phyloP scores from a whole-genome alignment of 2,113 vertebrate genomes.

The Osmerus eperlanus region DNA sequence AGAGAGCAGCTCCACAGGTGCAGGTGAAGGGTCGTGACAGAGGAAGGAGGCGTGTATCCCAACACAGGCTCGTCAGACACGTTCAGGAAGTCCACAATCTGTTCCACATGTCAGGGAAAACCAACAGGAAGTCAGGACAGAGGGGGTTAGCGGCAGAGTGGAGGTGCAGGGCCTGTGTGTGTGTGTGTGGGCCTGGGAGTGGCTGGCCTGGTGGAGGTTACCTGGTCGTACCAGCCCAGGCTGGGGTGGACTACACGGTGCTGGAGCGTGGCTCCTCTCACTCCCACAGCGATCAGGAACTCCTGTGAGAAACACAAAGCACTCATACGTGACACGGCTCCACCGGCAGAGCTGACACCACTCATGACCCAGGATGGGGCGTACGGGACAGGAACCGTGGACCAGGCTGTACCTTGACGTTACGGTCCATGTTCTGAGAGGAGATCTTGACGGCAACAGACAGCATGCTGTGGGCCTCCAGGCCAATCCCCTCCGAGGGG shows the following conservation, averaged over 20 bases:
- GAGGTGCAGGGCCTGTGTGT: neutral
- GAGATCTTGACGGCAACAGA: constrained; percentile 90
- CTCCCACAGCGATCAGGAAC: constrained; percentile 87
- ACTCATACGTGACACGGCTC: neutral
- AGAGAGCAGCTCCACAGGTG: constrained; percentile 97
- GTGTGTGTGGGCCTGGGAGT: neutral
- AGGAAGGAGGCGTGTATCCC: constrained; percentile 90
- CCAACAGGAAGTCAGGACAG: neutral
- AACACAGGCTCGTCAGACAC: constrained; percentile 94
- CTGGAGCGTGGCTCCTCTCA: constrained; percentile 90
- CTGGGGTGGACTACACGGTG: constrained; percentile 84
- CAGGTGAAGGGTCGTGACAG: constrained; percentile 89
- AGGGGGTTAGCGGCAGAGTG: neutral
- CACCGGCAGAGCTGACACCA: neutral
- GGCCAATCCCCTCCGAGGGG: constrained; percentile 79
- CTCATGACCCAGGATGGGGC: too few relatives aligned
- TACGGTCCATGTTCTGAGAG: constrained; percentile 85
- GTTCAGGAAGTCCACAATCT: constrained; percentile 96
- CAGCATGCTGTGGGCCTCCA: constrained; percentile 87
- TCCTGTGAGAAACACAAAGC: constrained; percentile 70
- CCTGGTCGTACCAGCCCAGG: constrained; percentile 96
- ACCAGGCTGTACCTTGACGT: constrained; percentile 79
- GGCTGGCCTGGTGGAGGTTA: constrained; percentile 45
- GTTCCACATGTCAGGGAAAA: constrained; percentile 50
- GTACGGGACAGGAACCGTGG: neutral